Base-by-base conservation (phyloP, 1,140 invertebrate species). In the Maniola jurtina region DNA sequence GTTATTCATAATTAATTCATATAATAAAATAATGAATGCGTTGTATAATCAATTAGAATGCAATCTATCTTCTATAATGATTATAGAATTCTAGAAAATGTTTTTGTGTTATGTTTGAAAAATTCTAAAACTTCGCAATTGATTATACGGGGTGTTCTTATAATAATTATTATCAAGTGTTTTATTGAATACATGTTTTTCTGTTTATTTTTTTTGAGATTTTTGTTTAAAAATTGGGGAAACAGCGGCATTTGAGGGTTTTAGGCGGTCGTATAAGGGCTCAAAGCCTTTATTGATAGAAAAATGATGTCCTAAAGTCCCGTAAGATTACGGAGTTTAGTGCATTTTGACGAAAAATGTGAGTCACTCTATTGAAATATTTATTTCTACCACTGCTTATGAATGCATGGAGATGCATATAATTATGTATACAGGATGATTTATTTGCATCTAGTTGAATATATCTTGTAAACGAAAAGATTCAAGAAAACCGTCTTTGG, bases 291-390 rank as follows among this genome's bases (percentile, higher is more conserved):
- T 33, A 14, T 47, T 57, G 36, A 36, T 40, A 34, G 25, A 65
- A 34, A 54, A 54, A 16, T 38, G 25, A 57, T 54, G 55, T 54
- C 16, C 67, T 61, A 42, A 40, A 55, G 42, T 45, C 45, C 50
- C 34, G 47, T 57, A 11, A 50, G n/a, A 3, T 38, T n/a, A 60
- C 40, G 34, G 62, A 15, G 25, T 14, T 50, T 10, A 6, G 14
- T 56, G 16, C 55, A 56, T 45, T 62, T 61, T 66, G 66, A 67
- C 68, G 62, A 71, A 64, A 72, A 86, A 88, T 88, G 86, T 89
- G 84, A 89, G 86, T 89, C 86, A 88, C 56, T 75, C 70, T 80
- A 79, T 71, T 76, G 73, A 83, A 83, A 80, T 64, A 79, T 75
- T 78, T 74, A 76, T 83, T 82, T 83, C 73, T 80, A 79, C 66